phyloP scores from a whole-genome alignment of 2,113 vertebrate species.

The Nyctibius bracteatus region DNA sequence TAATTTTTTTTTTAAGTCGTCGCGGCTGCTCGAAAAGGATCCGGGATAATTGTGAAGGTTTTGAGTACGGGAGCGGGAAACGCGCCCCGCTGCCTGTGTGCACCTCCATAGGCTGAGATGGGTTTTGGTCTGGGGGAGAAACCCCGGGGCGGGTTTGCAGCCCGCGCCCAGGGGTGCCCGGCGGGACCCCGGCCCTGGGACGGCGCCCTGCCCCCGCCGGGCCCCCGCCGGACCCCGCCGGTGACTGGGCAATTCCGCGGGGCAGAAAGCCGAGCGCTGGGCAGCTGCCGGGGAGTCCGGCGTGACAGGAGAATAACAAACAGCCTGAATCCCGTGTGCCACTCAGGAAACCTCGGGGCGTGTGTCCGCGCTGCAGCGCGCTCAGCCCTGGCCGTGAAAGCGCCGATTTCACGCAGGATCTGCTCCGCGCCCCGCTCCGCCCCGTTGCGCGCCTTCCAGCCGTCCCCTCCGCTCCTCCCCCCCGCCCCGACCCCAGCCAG shows the following conservation, averaged over 20 bases:
- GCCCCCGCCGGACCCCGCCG: not conserved
- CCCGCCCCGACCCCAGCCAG: not conserved
- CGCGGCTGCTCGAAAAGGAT: not conserved
- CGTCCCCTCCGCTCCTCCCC: not conserved
- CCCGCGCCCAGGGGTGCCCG: not conserved
- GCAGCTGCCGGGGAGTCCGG: not conserved
- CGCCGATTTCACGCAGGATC: constrained; percentile 35
- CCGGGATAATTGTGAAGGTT: too few relatives aligned
- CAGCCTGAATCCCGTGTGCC: not conserved
- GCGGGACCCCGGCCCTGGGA: not conserved
- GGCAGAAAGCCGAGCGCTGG: not conserved
- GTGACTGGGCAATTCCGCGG: not conserved
- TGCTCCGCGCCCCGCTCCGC: not conserved
- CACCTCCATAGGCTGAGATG: not conserved
- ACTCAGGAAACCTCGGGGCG: not conserved
- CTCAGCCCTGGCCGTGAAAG: not conserved
- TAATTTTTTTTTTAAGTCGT: not conserved
- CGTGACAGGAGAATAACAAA: not conserved
- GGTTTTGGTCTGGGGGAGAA: not conserved
- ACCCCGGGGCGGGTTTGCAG: not conserved
- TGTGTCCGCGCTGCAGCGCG: not conserved
- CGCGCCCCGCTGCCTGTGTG: not conserved
- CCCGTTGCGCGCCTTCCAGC: not conserved
- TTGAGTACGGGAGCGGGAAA: not conserved
- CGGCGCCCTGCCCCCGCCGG: not conserved